phyloP scores from a whole-genome alignment of 2,888 invertebrate species.

The Fragum sueziense region DNA sequence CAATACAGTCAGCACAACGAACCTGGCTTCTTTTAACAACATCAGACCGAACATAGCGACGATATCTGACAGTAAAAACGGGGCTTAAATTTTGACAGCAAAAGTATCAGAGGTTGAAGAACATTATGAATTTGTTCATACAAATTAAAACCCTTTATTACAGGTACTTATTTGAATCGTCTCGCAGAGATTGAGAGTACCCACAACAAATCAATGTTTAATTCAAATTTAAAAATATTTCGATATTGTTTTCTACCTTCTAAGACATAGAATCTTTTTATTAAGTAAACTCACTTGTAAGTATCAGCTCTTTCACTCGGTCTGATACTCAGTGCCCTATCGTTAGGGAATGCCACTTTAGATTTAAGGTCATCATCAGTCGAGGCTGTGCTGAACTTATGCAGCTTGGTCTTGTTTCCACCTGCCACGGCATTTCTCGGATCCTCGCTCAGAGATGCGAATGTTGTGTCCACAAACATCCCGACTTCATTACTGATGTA shows the following conservation, averaged over 20 bases:
- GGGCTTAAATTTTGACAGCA: too few species aligned
- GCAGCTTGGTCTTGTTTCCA: constrained; percentile 72
- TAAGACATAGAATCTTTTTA: too few species aligned
- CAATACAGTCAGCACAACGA: constrained; percentile 53
- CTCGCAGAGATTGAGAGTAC: too few species aligned
- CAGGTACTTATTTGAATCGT: too few species aligned
- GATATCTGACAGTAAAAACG: too few species aligned
- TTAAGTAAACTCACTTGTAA: constrained; percentile 79
- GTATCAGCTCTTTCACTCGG: constrained; percentile 75
- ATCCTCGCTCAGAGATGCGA: constrained; percentile 66
- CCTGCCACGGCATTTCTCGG: constrained; percentile 78
- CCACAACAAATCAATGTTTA: too few species aligned
- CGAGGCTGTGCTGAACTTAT: constrained; percentile 62
- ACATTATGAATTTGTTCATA: too few species aligned
- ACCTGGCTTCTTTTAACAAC: constrained; percentile 45
- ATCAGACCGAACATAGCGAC: constrained; percentile 52
- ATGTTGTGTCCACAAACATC: constrained; percentile 77
- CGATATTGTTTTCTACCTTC: too few species aligned
- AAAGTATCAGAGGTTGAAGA: too few species aligned
- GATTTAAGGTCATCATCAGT: constrained; percentile 55
- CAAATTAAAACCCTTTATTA: too few species aligned
- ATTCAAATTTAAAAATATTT: too few species aligned
- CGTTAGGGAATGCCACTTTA: constrained; percentile 82
- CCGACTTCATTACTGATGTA: constrained; percentile 82
- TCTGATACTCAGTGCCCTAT: constrained; percentile 79